These are phyloP conservation scores for Lates calcarifer DNA, from an alignment of 2,113 vertebrate genomes.

Conservation along the genomic window DNA sequence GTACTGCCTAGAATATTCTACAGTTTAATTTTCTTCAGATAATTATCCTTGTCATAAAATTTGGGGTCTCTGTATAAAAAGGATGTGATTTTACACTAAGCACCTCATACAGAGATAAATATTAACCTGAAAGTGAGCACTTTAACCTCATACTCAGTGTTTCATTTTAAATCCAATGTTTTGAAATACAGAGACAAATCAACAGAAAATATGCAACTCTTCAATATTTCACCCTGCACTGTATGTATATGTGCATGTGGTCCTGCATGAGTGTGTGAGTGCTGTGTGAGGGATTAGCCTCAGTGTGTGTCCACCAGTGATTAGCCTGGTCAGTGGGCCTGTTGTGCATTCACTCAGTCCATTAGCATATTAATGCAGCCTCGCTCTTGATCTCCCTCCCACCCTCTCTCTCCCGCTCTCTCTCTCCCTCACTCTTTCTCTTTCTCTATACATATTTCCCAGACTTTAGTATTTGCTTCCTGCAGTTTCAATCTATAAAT, in stretches of 20 bases:
- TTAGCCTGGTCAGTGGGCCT: slow-evolving; percentile 87
- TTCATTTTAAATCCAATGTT: slow-evolving; percentile 32
- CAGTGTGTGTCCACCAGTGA: slow-evolving; percentile 86
- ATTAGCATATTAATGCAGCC: slow-evolving; percentile 88
- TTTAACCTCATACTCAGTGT: background rate
- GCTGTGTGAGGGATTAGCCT: slow-evolving; percentile 79
- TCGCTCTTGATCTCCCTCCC: slow-evolving; percentile 80
- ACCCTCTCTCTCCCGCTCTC: slow-evolving; percentile 62
- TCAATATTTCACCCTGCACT: slow-evolving; percentile 51
- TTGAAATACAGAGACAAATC: slow-evolving; percentile 19
- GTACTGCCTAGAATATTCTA: no score
- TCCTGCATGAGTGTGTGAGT: slow-evolving; percentile 52
- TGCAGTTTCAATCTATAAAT: slow-evolving; percentile 77
- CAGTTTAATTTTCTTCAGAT: no score
- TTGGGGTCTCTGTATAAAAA: background rate
- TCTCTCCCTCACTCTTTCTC: slow-evolving; percentile 56
- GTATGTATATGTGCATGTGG: slow-evolving; percentile 32
- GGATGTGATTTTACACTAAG: background rate
- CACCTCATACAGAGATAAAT: no score
- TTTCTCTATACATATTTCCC: slow-evolving; percentile 73
- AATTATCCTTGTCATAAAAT: background rate
- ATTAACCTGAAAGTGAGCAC: background rate
- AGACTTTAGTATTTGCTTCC: slow-evolving; percentile 68
- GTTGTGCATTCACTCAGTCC: slow-evolving; percentile 83
- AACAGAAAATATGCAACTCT: slow-evolving; percentile 31